Evolutionary conservation across 2,797 vertebrate genomes (phyloP), one percentile per base, ranked within the genome.

Genomic region (Acropternis orthonyx): DNA sequence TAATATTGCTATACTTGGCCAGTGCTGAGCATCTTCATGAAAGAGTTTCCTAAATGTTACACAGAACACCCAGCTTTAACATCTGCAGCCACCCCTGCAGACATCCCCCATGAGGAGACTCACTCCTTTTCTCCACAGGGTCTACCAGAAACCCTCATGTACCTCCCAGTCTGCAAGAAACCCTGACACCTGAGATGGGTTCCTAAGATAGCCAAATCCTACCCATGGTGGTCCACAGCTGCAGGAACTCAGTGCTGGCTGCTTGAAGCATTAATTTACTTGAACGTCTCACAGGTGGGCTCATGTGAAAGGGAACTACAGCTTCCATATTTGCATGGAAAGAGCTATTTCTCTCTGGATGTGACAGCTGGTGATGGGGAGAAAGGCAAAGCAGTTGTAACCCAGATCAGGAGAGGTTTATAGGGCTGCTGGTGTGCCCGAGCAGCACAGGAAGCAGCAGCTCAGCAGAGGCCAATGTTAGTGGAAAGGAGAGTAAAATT

Each of bases 341-440:
- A 74, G 17, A 83, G 36, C n/a, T 23, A 2, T 49, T 90, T 79
- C 55, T 85, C 34, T 74, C 21, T 34, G 34, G 48, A 61, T 0
- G 0, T 34, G 59, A 85, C 77, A 92, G 92, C 65, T 88, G 83
- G 66, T 30, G 51, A 56, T 21, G 37, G 52, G 36, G 44, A 89
- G 63, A 77, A 87, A 80, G 68, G 92, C 68, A 76, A 76, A 94
- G 37, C 84, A 79, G 81, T 63, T 79, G 67, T 54, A 77, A 12
- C 8, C 20, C 6, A 0, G 52, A 59, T 26, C 71, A 79, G 55
- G 28, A 66, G 36, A 72, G 27, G 36, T 71, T 87, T 59, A 49
- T 2, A 63, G 82, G 28, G 85, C 61, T 88, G 56, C 34, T 32
- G 49, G 54, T 3, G 28, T 34, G 21, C 46, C 41, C 11, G 9